Base-by-base conservation (phyloP, 2,797 vertebrate species). In the Myotis myotis region DNA sequence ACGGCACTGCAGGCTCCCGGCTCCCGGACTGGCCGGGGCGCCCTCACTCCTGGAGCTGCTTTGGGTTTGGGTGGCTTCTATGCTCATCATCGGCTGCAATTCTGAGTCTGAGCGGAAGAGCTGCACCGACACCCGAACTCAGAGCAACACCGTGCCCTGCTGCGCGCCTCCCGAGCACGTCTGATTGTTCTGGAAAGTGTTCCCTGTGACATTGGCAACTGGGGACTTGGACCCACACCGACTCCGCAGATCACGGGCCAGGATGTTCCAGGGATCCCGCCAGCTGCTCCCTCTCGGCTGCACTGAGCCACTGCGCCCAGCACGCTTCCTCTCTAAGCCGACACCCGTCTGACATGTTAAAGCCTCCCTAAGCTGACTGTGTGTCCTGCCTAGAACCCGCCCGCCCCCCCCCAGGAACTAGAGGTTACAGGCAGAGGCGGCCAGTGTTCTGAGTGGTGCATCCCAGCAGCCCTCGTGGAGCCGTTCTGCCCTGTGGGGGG, bases 401-500 rank as follows among this genome's bases (percentile, higher is more conserved):
- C 36, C 36, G 36, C 36, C 36, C 36, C 2, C 41, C 38, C 19
- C 47, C 53, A 60, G 41, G 84, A 91, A 30, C 47, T 28, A 11
- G 49, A 75, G 57, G 12, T 7, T 16, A 36, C 60, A 84, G 44
- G 8, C 72, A 6, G 25, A 62, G 41, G n/a, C 0, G 6, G 25
- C 53, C 22, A 2, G 71, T 33, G 51, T 55, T 36, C 81, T 10
- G 8, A 7, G 1, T 1, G n/a, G n/a, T 33, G 15, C 6, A 13
- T 6, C 30, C 44, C 4, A 13, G 68, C 4, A 11, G 83, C n/a
- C 64, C 53, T 49, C 2, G 38, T 8, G 68, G 51, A 64, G 55
- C 64, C 7, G 15, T 57, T 47, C 91, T 57, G 88, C 47, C 84
- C 88, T 49, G 66, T 74, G 66, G 38, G 41, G 95, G 89, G 30